Evolutionary conservation across 2,888 invertebrate species (phyloP), one percentile per base, ranked within the genome.

Genomic region (Argynnis bischoffii): DNA sequence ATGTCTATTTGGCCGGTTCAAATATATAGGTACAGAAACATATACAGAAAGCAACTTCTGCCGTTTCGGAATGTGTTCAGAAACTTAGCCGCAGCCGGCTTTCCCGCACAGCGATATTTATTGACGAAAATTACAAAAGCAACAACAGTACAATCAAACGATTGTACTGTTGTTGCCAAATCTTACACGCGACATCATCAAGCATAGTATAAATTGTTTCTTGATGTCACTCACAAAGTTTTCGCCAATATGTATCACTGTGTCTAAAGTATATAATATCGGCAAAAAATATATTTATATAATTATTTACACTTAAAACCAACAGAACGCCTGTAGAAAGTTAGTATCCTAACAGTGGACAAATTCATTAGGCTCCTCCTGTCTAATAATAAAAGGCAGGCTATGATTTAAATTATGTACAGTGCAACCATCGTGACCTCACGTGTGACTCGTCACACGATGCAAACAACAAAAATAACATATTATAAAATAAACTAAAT

Each of bases 51-150:
- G 31, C 6, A 35, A 53, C 13, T 14, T 54, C 67, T 59, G 66
- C 69, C 55, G 63, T 63, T 68, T 69, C 69, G 77, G 77, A 78
- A 78, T 78, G 78, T 77, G 71, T 69, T 70, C 65, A 69, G 26
- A 63, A 71, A 72, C 64, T 21, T 8, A 35, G 48, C 35, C 26
- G 21, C 50, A 15, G 51, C 8, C 35, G 35, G 35, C 16, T 21
- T 18, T 14, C 26, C 35, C 51, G 21, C 35, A 56, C 18, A 57
- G 56, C 57, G 57, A 55, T 35, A 60, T 35, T 16, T 53, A 41
- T 35, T 53, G 55, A 53, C 50, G 56, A 61, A 59, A 59, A 48
- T 59, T 13, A 8, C 13, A 5, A 41, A 46, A 56, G 14, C 16
- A 14, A n/a, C n/a, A n/a, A n/a, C n/a, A n/a, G n/a, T n/a, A n/a